Evolutionary conservation across 2,797 vertebrate species (phyloP), one percentile per base, ranked within the genome.

Genomic region (Coccyzus lansbergi): DNA sequence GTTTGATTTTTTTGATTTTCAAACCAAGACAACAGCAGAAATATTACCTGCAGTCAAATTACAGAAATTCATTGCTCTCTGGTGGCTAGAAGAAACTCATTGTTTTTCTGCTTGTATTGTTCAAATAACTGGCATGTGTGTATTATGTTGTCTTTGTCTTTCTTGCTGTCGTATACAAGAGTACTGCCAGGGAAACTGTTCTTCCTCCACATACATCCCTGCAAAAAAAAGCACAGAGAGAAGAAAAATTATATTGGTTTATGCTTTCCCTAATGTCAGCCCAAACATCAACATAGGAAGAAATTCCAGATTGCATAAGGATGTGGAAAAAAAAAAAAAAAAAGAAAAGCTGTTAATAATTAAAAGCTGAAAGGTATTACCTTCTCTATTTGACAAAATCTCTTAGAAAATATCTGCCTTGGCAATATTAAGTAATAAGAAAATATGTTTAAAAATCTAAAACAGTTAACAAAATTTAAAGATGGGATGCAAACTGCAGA

Each of bases 401-500:
- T 81, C 22, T 68, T 92, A 88, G 63, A 94, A 96, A 74, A 88
- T 60, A 90, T 53, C 38, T 79, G 88, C 31, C 22, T 96, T 67
- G 91, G 62, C 9, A 86, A 69, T 38, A 78, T 40, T 16, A 79
- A 77, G 69, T 49, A 85, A 74, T 90, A 77, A 83, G 90, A 68
- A 87, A 62, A 22, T 0, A 28, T 48, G 85, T 71, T 22, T 7
- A 60, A 51, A 76, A 68, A 67, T 67, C 15, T 59, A 91, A 91
- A 92, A 52, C 33, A 93, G 81, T 58, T 91, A 51, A 34, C 88
- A 79, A 96, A 96, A 76, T 86, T 86, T 84, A 71, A 95, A 95
- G 68, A 76, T 31, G 77, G 53, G 87, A 92, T 64, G 29, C 15
- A 88, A 86, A 55, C 71, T 82, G 33, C 22, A 91, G 9, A 95